Conservation (phyloP, 2,888 invertebrate species). For the Belgica antarctica region DNA sequence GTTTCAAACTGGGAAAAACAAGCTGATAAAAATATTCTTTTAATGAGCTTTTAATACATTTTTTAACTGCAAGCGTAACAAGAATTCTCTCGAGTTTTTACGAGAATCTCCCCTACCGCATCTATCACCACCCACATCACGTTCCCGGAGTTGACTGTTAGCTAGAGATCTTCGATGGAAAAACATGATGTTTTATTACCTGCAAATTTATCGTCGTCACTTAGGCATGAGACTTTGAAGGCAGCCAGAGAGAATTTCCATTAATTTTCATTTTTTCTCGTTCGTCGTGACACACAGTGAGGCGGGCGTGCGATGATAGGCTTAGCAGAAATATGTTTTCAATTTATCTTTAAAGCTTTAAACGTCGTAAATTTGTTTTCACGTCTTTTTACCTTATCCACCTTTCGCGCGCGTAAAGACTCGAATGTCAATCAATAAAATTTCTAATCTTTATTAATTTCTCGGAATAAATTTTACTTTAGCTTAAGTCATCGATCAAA, state of each 20-base stretch:
- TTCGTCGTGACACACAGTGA: not conserved
- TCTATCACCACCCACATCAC: not conserved
- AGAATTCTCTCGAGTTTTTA: not conserved
- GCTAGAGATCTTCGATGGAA: not conserved
- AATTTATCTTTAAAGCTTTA: slow-evolving; percentile 32
- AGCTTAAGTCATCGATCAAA: not conserved
- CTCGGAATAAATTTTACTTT: slow-evolving; percentile 31
- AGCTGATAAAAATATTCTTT: slow-evolving; percentile 17
- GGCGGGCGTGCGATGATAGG: not conserved
- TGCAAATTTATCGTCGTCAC: slow-evolving; percentile 30
- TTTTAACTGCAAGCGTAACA: not conserved
- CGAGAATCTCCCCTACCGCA: not conserved
- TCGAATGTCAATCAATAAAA: slow-evolving; percentile 27
- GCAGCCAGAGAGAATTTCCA: slow-evolving; percentile 9
- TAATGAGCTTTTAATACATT: slow-evolving; percentile 40
- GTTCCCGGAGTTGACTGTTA: not conserved
- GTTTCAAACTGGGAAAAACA: no score
- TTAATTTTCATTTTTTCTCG: slow-evolving; percentile 34
- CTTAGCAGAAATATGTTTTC: slow-evolving; percentile 24
- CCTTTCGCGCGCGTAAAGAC: not conserved
- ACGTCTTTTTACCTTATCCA: not conserved
- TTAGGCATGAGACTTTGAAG: slow-evolving; percentile 26
- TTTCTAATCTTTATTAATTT: slow-evolving; percentile 41
- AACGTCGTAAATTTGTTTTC: slow-evolving; percentile 19
- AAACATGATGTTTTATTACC: slow-evolving; percentile 27